phyloP scores from a whole-genome alignment of 92 coral and sea anemone species.

The Pocillopora grandis region DNA sequence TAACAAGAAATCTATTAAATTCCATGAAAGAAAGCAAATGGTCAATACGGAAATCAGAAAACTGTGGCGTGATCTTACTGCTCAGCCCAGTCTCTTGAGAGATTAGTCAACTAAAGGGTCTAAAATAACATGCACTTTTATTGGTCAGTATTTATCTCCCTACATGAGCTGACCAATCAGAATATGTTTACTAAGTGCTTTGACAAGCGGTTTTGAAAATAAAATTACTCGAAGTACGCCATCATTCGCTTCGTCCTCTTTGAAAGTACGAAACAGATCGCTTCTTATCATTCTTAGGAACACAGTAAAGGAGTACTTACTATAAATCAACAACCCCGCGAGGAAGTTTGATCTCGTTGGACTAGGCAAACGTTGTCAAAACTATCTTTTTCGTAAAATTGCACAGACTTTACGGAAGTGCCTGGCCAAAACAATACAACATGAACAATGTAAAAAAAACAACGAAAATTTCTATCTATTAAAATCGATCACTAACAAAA shows the following conservation, averaged over 20 bases:
- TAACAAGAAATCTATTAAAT: not conserved
- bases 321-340: no score
- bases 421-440: no score
- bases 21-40: not conserved
- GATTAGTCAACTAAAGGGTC: not conserved
- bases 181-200: conserved; percentile 2
- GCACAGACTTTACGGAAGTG: no score
- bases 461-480: no score
- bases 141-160: conserved; percentile 21
- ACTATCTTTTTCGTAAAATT: no score
- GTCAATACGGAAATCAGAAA: not conserved
- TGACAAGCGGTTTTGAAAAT: conserved; percentile 16
- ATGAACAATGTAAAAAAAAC: no score
- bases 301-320: conserved; percentile 1
- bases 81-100: not conserved
- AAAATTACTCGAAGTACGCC: conserved; percentile 20
- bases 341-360: no score
- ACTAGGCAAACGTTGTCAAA: no score
- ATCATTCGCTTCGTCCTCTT: not conserved
- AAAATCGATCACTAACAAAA: no score
- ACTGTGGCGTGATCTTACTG: not conserved
- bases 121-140: conserved; percentile 2
- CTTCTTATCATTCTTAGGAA: not conserved
- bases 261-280: not conserved
- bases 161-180: conserved; percentile 38